phyloP scores from a whole-genome alignment of 2,797 vertebrate genomes.

The Pygocentrus nattereri region DNA sequence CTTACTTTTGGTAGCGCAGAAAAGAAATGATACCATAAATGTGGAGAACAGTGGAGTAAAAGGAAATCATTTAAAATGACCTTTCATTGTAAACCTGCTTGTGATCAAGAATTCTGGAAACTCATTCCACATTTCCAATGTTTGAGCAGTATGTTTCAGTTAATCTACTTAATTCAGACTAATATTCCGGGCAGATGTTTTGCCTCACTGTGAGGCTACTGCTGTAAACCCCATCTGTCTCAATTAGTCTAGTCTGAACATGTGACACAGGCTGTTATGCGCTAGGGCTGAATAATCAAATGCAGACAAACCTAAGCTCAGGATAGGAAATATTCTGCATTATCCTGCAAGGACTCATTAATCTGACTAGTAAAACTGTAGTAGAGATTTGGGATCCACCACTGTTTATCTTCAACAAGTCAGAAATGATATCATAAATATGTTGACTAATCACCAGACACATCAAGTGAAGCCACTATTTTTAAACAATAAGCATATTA shows the following conservation, averaged over 20 bases:
- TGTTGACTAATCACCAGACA: slow-evolving; percentile 9
- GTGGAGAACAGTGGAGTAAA: background rate
- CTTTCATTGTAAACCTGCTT: background rate
- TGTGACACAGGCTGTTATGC: slow-evolving; percentile 40
- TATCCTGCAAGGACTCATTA: slow-evolving; percentile 8
- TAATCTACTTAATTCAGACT: slow-evolving; percentile 58
- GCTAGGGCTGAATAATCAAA: slow-evolving; percentile 52
- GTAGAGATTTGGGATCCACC: background rate
- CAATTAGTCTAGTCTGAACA: slow-evolving; percentile 57
- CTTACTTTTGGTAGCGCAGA: background rate
- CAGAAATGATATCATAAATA: slow-evolving; percentile 14
- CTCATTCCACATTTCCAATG: slow-evolving; percentile 22
- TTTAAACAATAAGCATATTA: slow-evolving; percentile 17
- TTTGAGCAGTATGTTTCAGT: slow-evolving; percentile 44
- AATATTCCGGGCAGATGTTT: slow-evolving; percentile 60
- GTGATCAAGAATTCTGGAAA: slow-evolving; percentile 38
- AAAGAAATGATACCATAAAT: background rate
- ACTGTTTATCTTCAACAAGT: background rate
- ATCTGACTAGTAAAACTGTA: slow-evolving; percentile 2
- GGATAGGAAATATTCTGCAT: slow-evolving; percentile 35
- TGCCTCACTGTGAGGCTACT: slow-evolving; percentile 47
- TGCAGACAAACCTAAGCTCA: slow-evolving; percentile 13
- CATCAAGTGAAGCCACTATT: slow-evolving; percentile 28
- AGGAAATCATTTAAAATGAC: slow-evolving; percentile 14
- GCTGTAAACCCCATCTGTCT: slow-evolving; percentile 58